Base-by-base conservation (phyloP, 2,113 vertebrate species). In the Engystomops pustulosus region DNA sequence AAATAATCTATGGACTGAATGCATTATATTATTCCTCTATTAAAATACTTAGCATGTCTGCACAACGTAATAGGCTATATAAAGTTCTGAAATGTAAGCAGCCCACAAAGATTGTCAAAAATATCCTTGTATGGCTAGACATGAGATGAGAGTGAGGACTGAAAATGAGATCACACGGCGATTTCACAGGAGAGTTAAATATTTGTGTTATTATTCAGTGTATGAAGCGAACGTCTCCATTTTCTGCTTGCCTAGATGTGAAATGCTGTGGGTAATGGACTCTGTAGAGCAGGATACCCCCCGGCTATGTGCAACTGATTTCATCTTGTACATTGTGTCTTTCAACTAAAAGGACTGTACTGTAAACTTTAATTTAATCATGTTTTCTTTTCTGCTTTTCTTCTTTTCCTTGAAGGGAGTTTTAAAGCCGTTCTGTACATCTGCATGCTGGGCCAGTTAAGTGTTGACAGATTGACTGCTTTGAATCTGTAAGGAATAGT, bases 271-370 rank as follows among this genome's bases (percentile, higher is more conserved):
- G 17, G 44, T 76, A 76, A 83, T 80, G 78, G 30, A 36, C 18
- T 69, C 65, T 80, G 62, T 67, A 53, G 47, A 68, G 62, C 30
- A 25, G 41, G n/a, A 49, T 70, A 34, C 45, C 80, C 70, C 18
- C 23, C 65, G 81, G 70, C 81, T 67, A 49, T 83, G 81, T 83
- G 65, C 81, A 75, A 51, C 70, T 75, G 70, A 83, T 36, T 75
- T 49, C 25, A 32, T 65, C 36, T 47, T 34, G 38, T 75, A 75
- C 25, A 75, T 76, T 47, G 60, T 76, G 53, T 71, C 41, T 83
- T 45, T 58, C 72, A 83, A 76, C 81, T 65, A 75, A 75, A 49
- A 75, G 38, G 49, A 55, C 18, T 38, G n/a, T 65, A 27, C 32
- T 23, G 45, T 83, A 74, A 75, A 45, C 53, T 65, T 83, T 75